Conservation (phyloP, 2,113 vertebrate species). For the Protomyctophum bolini region DNA sequence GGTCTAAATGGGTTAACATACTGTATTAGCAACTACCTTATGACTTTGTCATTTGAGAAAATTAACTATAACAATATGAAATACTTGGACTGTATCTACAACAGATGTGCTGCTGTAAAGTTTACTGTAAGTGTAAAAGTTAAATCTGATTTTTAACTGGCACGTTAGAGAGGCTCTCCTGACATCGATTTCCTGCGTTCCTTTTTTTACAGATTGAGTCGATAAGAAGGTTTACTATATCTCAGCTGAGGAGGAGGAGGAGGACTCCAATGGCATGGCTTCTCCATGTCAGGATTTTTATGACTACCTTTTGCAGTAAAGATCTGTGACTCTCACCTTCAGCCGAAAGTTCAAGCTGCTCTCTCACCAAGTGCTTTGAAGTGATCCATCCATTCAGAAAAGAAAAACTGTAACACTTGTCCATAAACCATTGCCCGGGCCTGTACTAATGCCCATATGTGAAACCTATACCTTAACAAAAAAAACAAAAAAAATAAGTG, state of each 20-base stretch:
- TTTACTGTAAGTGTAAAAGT: too few relatives aligned
- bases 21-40: too few relatives aligned
- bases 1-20: too few relatives aligned
- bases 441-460: constrained; percentile 49
- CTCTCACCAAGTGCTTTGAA: constrained; percentile 66
- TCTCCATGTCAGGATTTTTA: constrained; percentile 46
- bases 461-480: constrained; percentile 57
- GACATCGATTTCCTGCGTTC: not conserved
- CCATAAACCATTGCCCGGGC: constrained; percentile 59
- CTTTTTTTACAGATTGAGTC: not conserved
- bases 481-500: too few relatives aligned
- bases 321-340: constrained; percentile 60
- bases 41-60: too few relatives aligned
- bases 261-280: constrained; percentile 35
- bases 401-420: constrained; percentile 56
- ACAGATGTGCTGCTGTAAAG: too few relatives aligned
- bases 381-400: constrained; percentile 61
- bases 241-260: not conserved
- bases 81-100: too few relatives aligned
- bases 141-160: too few relatives aligned
- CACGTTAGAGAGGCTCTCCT: too few relatives aligned
- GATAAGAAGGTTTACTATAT: constrained; percentile 25
- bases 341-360: constrained; percentile 52
- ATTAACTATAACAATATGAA: too few relatives aligned
- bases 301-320: constrained; percentile 35